A percentile compares a stretch with the other conserved stretches of the same genome.
Evolutionary conservation across 1,140 invertebrate genomes (phyloP).

Genomic region (Drosophila ogumai): DNA sequence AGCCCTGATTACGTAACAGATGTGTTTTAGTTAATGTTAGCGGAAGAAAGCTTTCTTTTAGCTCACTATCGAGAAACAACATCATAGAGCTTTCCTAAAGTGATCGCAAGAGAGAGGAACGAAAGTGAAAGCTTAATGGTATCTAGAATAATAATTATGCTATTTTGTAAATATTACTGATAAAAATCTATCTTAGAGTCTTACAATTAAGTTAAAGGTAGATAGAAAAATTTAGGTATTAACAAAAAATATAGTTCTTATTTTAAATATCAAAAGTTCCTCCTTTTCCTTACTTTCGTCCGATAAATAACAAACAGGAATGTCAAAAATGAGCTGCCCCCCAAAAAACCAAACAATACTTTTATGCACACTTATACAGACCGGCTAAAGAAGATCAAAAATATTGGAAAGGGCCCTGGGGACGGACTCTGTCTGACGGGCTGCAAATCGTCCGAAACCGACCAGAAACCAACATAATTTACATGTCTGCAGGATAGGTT

Average conservation of each 20-base stretch:
- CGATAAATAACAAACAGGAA: not conserved
- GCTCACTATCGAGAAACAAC: not conserved
- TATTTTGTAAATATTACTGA: no score
- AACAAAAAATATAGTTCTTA: not conserved
- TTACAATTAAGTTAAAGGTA: no score
- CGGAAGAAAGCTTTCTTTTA: constrained; percentile 8
- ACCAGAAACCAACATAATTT: constrained; percentile 77
- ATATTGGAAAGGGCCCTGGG: not conserved
- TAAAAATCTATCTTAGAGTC: not conserved
- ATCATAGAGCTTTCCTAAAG: not conserved
- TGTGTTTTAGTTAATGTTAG: constrained; percentile 12
- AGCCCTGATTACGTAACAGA: constrained; percentile 17
- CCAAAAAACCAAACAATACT: constrained; percentile 1
- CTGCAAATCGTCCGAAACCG: constrained; percentile 60
- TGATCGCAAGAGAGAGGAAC: not conserved
- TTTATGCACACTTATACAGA: no score
- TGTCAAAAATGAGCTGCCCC: constrained; percentile 13
- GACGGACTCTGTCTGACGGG: constrained; percentile 26
- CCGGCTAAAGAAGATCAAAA: not conserved
- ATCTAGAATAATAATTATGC: not conserved
- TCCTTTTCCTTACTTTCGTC: not conserved
- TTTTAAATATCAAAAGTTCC: no score
- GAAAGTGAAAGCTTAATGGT: not conserved
- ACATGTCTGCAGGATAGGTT: constrained; percentile 76
- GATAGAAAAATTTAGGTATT: not conserved